Evolutionary conservation across 1,140 invertebrate genomes (phyloP).

Genomic region (Tigriopus japonicus): DNA sequence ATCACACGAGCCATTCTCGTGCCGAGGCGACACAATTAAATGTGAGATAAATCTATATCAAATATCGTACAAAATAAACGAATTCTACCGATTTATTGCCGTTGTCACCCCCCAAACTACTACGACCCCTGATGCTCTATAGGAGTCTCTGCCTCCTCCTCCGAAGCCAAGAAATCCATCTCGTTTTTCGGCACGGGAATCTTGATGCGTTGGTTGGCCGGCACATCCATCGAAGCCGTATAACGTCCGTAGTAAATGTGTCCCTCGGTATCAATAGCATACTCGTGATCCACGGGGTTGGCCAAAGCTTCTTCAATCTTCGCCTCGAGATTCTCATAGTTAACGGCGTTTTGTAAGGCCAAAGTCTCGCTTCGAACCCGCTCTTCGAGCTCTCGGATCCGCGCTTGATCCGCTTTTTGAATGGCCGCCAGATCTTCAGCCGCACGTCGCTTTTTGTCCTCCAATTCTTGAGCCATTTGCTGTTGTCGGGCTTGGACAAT

Average conservation of each 20-base stretch:
- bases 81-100: too few species aligned
- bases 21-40: too few species aligned
- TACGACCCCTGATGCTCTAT: too few species aligned
- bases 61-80: too few species aligned
- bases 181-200: neutral
- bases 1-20: too few species aligned
- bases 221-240: neutral
- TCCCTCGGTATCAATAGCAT: slow-evolving; percentile 4
- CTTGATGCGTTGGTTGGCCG: neutral
- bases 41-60: too few species aligned
- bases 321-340: neutral
- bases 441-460: neutral
- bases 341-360: neutral
- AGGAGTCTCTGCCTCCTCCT: too few species aligned
- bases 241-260: slow-evolving; percentile 3
- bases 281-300: slow-evolving; percentile 9
- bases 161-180: too few species aligned
- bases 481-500: neutral
- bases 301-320: slow-evolving; percentile 4
- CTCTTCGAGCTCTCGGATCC: neutral
- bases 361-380: neutral
- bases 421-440: neutral
- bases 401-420: neutral
- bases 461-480: neutral
- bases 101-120: too few species aligned